Conservation (phyloP, 35 echinoderm and acorn worm genomes). For the Ptychodera flava region DNA sequence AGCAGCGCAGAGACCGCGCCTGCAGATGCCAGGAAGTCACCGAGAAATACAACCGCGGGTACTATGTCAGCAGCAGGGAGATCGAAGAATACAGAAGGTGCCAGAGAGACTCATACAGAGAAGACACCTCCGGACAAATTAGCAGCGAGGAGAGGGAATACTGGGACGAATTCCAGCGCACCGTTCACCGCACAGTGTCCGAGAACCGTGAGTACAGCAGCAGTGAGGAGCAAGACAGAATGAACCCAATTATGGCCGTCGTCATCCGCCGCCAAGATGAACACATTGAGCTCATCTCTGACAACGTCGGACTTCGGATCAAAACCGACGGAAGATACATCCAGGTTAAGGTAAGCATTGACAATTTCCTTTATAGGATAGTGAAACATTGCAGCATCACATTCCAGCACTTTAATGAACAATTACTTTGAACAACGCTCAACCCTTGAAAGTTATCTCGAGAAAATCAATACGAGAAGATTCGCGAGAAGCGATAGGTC, state of each 20-base stretch:
- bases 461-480: too few relatives aligned
- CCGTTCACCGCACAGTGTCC: not conserved
- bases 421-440: too few relatives aligned
- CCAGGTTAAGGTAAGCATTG: slow-evolving; percentile 43
- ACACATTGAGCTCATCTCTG: slow-evolving; percentile 6
- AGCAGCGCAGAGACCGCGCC: not conserved
- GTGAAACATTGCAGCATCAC: too few relatives aligned
- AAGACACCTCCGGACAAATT: too few relatives aligned
- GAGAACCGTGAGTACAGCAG: not conserved
- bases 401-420: too few relatives aligned
- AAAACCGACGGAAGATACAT: slow-evolving; percentile 26
- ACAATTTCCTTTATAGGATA: too few relatives aligned
- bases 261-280: not conserved
- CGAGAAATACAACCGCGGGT: not conserved
- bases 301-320: slow-evolving; percentile 27
- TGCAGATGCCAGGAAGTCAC: not conserved
- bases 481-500: too few relatives aligned
- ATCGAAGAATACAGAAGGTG: too few relatives aligned
- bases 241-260: not conserved
- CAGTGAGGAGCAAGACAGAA: not conserved
- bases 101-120: too few relatives aligned
- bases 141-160: not conserved
- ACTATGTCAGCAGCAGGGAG: too few relatives aligned
- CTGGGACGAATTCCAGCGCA: not conserved
- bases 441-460: too few relatives aligned